A percentile compares a stretch with the other conserved stretches of the same genome.
phyloP scores from a whole-genome alignment of 2,888 invertebrate species.

The Latrodectus hesperus region DNA sequence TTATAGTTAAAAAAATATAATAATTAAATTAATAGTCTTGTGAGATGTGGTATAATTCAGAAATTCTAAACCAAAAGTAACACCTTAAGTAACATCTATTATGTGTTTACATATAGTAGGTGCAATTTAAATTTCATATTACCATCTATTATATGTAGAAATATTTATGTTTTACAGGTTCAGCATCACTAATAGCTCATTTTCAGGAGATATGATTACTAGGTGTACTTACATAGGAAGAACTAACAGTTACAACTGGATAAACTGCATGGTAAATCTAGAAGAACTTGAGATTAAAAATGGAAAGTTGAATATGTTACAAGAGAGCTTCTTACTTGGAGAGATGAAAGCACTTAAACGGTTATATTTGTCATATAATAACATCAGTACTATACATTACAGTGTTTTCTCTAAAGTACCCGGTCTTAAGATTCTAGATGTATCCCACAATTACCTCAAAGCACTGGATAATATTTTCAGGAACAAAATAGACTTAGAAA shows the following conservation, averaged over 20 bases:
- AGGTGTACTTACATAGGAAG: background rate
- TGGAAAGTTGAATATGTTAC: background rate
- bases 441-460: background rate
- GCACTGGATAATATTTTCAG: background rate
- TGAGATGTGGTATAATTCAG: no score
- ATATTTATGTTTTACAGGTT: no score
- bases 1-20: no score
- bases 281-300: background rate
- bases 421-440: background rate
- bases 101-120: no score
- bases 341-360: background rate
- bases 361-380: background rate
- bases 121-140: no score
- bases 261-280: background rate
- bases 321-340: background rate
- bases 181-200: no score
- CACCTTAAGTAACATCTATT: no score
- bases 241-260: background rate
- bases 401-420: background rate
- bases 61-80: no score
- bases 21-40: no score
- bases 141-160: no score
- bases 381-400: background rate
- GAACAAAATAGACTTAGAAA: background rate
- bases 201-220: no score